phyloP scores from a whole-genome alignment of 2,113 vertebrate genomes.

The Verasper variegatus region DNA sequence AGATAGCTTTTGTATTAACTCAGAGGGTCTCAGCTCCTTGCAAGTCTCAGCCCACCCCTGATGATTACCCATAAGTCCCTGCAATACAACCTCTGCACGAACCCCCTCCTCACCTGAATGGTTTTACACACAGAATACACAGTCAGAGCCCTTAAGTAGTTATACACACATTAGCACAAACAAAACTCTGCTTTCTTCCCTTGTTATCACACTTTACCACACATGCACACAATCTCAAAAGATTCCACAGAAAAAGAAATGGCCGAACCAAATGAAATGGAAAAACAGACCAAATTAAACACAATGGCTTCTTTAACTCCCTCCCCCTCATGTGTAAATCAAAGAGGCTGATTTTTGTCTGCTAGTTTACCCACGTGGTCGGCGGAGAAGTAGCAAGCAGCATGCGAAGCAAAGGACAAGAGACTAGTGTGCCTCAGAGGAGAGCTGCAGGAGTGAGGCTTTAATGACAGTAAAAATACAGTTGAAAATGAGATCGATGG shows the following conservation, averaged over 20 bases:
- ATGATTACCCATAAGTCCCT: slow-evolving; percentile 9
- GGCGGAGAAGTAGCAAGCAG: slow-evolving; percentile 9
- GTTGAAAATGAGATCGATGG: slow-evolving; percentile 22
- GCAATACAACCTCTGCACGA: slow-evolving; percentile 11
- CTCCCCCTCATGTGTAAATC: slow-evolving; percentile 48
- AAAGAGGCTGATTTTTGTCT: slow-evolving; percentile 45
- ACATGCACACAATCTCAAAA: background rate
- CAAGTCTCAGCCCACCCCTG: background rate
- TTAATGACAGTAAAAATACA: slow-evolving; percentile 53
- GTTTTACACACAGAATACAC: slow-evolving; percentile 9
- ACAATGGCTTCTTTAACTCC: slow-evolving; percentile 59
- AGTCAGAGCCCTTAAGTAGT: background rate
- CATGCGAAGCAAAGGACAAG: background rate
- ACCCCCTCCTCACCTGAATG: slow-evolving; percentile 6
- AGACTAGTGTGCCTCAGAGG: slow-evolving; percentile 15
- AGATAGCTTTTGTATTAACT: no score
- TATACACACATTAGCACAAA: background rate
- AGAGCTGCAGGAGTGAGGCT: slow-evolving; percentile 1
- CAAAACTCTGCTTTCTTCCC: background rate
- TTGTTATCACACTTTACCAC: background rate
- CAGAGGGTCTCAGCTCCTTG: background rate
- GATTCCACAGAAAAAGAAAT: background rate
- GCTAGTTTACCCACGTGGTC: slow-evolving; percentile 13
- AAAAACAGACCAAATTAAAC: slow-evolving; percentile 53
- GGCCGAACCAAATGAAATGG: background rate